Conservation (phyloP, 2,888 invertebrate genomes). For the Sesamia inferens region DNA sequence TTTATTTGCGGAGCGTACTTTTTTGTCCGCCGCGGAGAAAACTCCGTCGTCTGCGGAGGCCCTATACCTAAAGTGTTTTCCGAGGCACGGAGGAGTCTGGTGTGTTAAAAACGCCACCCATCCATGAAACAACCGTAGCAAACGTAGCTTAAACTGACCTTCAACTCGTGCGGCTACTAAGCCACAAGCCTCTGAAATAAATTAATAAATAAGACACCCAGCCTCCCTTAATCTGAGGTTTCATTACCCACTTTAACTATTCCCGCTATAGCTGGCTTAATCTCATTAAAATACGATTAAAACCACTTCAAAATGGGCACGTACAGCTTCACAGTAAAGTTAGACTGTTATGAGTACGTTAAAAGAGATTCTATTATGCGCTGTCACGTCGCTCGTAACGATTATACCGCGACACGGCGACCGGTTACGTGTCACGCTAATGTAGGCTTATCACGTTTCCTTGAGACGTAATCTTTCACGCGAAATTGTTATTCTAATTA, state of each 20-base stretch:
- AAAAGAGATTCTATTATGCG: conserved; percentile 52
- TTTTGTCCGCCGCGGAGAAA: too few relatives aligned
- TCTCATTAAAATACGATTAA: conserved; percentile 24
- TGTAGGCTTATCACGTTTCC: conserved; percentile 53
- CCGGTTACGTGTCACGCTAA: conserved; percentile 44
- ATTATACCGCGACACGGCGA: conserved; percentile 52
- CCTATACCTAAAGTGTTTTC: too few relatives aligned
- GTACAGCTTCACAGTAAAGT: conserved; percentile 13
- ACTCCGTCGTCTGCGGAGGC: too few relatives aligned
- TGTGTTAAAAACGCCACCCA: too few relatives aligned
- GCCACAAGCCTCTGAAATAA: too few relatives aligned
- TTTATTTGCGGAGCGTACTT: too few relatives aligned
- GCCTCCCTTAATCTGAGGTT: not conserved
- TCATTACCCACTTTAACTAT: not conserved
- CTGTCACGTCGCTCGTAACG: conserved; percentile 45
- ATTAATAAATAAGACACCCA: not conserved
- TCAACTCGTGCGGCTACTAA: too few relatives aligned
- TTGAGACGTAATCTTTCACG: conserved; percentile 40
- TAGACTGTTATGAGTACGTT: conserved; percentile 42
- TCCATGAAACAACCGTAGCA: too few relatives aligned
- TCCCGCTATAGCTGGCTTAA: not conserved
- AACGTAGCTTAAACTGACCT: too few relatives aligned
- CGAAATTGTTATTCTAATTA: conserved; percentile 43
- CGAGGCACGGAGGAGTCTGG: too few relatives aligned
- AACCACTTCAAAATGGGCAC: conserved; percentile 38